Base-by-base conservation (phyloP, 2,797 vertebrate species). In the Antrozous pallidus region DNA sequence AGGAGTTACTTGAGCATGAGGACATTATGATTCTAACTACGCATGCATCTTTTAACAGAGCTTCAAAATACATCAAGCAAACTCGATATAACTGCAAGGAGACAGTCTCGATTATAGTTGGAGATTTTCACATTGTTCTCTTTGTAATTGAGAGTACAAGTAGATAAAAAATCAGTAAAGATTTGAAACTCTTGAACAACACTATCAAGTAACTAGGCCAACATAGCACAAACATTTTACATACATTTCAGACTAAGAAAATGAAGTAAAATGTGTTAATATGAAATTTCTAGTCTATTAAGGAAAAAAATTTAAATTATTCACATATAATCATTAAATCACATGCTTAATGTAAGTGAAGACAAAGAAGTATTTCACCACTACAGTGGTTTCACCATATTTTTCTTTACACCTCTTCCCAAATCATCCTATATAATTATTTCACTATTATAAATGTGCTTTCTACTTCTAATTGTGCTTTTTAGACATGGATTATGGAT, bases 11-110 rank as follows among this genome's bases (percentile, higher is more conserved):
- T 81, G 28, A 74, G 80, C 26, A 84, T 90, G 88, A 63, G 28
- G 14, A 77, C 40, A 69, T 17, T 56, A 69, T 38, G 26, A 71
- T 33, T 6, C 33, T 65, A 94, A 71, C 8, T 79, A 4, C 31
- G 58, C 65, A 42, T 65, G 18, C 3, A n/a, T 47, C 63, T 70
- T 63, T 70, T 65, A 69, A 38, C 16, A 88, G 69, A 58, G 0
- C 18, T 83, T 85, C 79, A 75, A 90, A 96, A 92, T 45, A 42
- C 9, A 38, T 58, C 18, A 89, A 91, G 14, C 28, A 70, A 94
- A 70, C 13, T 73, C 20, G 22, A 54, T 49, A 24, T 22, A 36
- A 90, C 4, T 65, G 8, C 2, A 63, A 82, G 33, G 24, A 88
- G 42, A 85, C 45, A 22, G 58, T 9, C 12, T 65, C 8, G 78